Evolutionary conservation across 2,888 invertebrate genomes (phyloP).

Genomic region (Leptinotarsa rubiginosa): DNA sequence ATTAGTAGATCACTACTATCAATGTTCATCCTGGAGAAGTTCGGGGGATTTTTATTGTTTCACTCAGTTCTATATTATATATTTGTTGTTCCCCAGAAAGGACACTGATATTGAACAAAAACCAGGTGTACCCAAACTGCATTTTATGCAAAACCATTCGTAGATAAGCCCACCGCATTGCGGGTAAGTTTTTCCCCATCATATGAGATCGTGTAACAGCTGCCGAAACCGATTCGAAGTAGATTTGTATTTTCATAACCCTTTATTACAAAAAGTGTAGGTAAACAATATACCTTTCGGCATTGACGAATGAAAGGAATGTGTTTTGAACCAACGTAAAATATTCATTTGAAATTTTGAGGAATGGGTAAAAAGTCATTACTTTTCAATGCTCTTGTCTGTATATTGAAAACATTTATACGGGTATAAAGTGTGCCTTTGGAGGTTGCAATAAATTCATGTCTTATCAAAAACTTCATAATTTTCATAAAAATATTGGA

Average conservation of each 20-base stretch:
- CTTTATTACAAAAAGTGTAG: conserved; percentile 30
- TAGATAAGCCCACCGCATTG: conserved; percentile 51
- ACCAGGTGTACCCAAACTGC: conserved; percentile 51
- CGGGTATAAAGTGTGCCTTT: too few species aligned
- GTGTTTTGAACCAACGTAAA: background rate
- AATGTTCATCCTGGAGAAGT: background rate
- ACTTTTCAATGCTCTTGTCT: background rate
- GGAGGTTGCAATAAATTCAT: too few species aligned
- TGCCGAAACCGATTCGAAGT: conserved; percentile 45
- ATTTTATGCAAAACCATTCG: conserved; percentile 52
- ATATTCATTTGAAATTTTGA: background rate
- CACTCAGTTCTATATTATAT: conserved; percentile 1
- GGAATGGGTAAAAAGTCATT: too few species aligned
- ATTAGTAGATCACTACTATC: too few species aligned
- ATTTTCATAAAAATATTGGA: too few species aligned
- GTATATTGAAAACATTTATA: background rate
- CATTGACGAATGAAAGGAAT: background rate
- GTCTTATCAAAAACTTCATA: too few species aligned
- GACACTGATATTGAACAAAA: conserved; percentile 28
- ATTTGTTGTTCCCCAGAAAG: background rate
- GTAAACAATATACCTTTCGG: conserved; percentile 30
- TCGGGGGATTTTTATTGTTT: background rate
- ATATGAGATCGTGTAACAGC: conserved; percentile 48
- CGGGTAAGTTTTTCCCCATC: conserved; percentile 47
- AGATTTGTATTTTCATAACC: conserved; percentile 39